These are phyloP conservation scores for Lomographa bimaculata DNA, from an alignment of 2,888 invertebrate genomes.

Conservation along the genomic window DNA sequence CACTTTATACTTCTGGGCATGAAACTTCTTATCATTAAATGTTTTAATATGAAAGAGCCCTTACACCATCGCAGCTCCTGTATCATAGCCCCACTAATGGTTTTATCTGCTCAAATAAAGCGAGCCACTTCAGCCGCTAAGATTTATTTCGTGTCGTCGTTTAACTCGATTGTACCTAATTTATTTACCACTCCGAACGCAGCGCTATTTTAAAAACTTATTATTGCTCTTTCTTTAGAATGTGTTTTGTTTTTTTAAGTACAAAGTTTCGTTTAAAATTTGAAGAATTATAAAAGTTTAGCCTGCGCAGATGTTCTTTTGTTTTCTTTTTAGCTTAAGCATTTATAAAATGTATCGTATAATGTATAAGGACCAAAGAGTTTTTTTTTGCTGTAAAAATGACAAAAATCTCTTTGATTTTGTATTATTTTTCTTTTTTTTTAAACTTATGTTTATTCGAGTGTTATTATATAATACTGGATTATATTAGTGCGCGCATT, in stretches of 20 bases:
- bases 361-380: too few relatives aligned
- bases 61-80: slow-evolving; percentile 18
- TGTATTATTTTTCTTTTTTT: too few relatives aligned
- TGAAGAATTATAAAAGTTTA: not conserved
- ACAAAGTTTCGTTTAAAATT: not conserved
- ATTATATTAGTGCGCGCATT: too few relatives aligned
- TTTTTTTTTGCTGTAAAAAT: too few relatives aligned
- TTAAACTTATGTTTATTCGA: too few relatives aligned
- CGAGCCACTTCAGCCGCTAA: slow-evolving; percentile 19
- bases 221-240: not conserved
- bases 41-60: slow-evolving; percentile 5
- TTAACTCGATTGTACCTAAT: slow-evolving; percentile 20
- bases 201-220: slow-evolving; percentile 1
- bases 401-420: too few relatives aligned
- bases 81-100: slow-evolving; percentile 23
- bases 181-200: slow-evolving; percentile 16
- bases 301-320: slow-evolving; percentile 2
- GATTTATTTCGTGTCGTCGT: slow-evolving; percentile 27
- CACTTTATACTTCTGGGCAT: too few relatives aligned
- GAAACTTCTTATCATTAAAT: too few relatives aligned
- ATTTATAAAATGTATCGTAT: too few relatives aligned
- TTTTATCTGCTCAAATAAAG: slow-evolving; percentile 28
- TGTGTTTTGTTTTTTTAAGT: slow-evolving; percentile 5
- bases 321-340: not conserved
- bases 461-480: too few relatives aligned